phyloP scores from a whole-genome alignment of 2,797 vertebrate genomes.

The Rhinophrynus dorsalis region DNA sequence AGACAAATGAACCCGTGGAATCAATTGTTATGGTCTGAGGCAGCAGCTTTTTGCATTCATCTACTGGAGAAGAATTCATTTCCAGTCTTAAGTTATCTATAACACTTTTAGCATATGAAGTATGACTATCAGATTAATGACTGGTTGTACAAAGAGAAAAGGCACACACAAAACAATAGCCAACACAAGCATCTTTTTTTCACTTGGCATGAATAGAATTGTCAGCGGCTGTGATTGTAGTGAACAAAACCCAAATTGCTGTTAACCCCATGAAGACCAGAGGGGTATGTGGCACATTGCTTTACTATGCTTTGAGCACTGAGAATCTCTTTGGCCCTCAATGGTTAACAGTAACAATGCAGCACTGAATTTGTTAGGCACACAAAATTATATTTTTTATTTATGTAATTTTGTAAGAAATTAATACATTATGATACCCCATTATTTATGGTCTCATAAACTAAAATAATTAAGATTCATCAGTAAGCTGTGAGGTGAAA shows the following conservation, averaged over 20 bases:
- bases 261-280: too few species aligned
- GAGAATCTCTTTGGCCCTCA: too few species aligned
- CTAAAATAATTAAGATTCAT: too few species aligned
- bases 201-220: too few species aligned
- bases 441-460: too few species aligned
- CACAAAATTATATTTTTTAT: conserved; percentile 1
- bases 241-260: conserved; percentile 10
- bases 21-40: conserved; percentile 67
- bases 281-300: too few species aligned
- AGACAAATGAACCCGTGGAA: conserved; percentile 61
- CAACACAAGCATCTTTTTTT: conserved; percentile 1
- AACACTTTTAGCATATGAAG: conserved; percentile 51
- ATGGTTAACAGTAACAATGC: too few species aligned
- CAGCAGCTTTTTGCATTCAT: conserved; percentile 57
- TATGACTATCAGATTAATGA: conserved; percentile 44
- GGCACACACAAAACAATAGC: conserved; percentile 6
- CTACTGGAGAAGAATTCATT: conserved; percentile 64
- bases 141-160: conserved; percentile 8
- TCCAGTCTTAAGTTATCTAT: conserved; percentile 56
- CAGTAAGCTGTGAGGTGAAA: too few species aligned
- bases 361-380: neutral
- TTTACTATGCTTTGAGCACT: too few species aligned
- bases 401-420: too few species aligned
- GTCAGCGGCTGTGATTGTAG: conserved; percentile 10
- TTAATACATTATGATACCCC: too few species aligned